A percentile compares a stretch with the other conserved stretches of the same genome.
phyloP scores from a whole-genome alignment of 2,113 vertebrate genomes.

The Pitta sordida region DNA sequence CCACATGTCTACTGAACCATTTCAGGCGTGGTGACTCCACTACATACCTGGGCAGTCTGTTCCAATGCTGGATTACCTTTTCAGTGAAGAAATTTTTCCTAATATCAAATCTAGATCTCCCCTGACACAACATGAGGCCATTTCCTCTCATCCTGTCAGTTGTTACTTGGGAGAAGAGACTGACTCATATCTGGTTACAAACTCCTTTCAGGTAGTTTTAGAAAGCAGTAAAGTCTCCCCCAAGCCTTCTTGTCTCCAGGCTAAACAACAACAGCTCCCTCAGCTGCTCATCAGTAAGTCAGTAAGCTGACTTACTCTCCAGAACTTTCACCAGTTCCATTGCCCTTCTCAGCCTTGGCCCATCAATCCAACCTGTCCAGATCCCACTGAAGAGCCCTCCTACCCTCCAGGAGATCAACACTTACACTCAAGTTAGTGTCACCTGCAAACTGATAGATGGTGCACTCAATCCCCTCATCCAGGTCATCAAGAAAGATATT shows the following conservation, averaged over 20 bases:
- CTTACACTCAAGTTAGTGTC: background rate
- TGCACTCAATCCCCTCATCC: background rate
- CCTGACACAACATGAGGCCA: background rate
- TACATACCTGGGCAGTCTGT: background rate
- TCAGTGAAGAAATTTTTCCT: background rate
- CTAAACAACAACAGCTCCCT: background rate
- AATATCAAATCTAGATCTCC: background rate
- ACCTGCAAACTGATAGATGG: background rate
- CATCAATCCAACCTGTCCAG: background rate
- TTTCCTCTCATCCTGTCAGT: background rate
- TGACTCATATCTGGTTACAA: background rate
- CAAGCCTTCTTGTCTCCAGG: background rate
- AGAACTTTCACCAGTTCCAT: background rate
- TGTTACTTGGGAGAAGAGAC: background rate
- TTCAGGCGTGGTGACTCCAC: background rate
- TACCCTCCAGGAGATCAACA: background rate
- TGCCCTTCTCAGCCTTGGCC: background rate
- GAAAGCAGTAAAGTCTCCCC: background rate
- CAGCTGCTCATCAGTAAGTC: rapidly evolving
- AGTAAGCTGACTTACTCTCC: no score
- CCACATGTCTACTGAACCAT: background rate
- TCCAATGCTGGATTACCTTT: background rate
- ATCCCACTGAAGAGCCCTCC: background rate
- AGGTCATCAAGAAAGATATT: background rate
- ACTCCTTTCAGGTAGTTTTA: background rate